These are phyloP conservation scores for Linnaemya vulpina DNA, from an alignment of 2,888 invertebrate genomes.

Conservation along the genomic window DNA sequence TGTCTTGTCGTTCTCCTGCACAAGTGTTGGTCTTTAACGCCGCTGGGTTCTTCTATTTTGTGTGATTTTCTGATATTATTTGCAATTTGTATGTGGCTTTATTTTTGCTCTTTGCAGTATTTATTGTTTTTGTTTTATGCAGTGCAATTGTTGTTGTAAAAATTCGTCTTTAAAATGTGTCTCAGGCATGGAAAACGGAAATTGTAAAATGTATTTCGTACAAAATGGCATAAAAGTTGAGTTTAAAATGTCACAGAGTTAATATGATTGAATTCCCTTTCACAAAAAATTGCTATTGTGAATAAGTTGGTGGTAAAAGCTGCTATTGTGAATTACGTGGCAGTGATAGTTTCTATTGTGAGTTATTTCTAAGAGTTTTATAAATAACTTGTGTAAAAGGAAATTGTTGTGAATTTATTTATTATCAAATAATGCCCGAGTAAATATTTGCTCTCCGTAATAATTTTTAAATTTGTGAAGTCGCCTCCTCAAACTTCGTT, in stretches of 20 bases:
- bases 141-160: slow-evolving; percentile 32
- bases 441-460: too few relatives aligned
- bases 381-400: too few relatives aligned
- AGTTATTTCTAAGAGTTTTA: too few relatives aligned
- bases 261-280: too few relatives aligned
- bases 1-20: slow-evolving; percentile 16
- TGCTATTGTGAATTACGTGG: background rate
- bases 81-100: slow-evolving; percentile 67
- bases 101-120: slow-evolving; percentile 36
- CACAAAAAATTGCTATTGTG: too few relatives aligned
- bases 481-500: too few relatives aligned
- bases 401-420: too few relatives aligned
- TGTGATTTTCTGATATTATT: slow-evolving; percentile 66
- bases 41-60: slow-evolving; percentile 22
- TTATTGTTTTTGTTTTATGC: slow-evolving; percentile 4
- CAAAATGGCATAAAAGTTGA: too few relatives aligned
- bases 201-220: too few relatives aligned
- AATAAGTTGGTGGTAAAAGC: background rate
- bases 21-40: slow-evolving; percentile 56
- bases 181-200: background rate
- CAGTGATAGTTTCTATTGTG: background rate
- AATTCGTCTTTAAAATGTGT: slow-evolving; percentile 36
- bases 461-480: too few relatives aligned
- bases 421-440: too few relatives aligned
- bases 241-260: too few relatives aligned